Base-by-base conservation (phyloP, 2,113 vertebrate genomes). In the Cyprinodon variegatus region DNA sequence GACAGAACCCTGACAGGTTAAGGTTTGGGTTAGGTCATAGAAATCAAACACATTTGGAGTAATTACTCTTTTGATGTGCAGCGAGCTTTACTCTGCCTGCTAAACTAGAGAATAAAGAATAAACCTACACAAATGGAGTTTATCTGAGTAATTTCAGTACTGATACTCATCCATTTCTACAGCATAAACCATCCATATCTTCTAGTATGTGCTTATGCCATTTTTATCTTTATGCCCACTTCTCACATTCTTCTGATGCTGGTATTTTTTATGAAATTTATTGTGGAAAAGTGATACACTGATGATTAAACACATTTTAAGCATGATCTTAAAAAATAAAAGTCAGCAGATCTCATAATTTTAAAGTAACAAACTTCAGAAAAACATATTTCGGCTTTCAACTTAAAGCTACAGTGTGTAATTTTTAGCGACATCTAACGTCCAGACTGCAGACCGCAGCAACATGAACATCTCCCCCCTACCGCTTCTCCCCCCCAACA, bases 61-160 rank as follows among this genome's bases (percentile, higher is more conserved):
- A 73, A 83, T 81, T 82, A 73, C 37, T 40, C 37, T 15, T 1
- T 62, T 61, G 48, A 39, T 0, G 11, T 39, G 4, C 72, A 60
- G 57, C 15, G 3, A 20, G 61, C 43, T 57, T 59, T n/a, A 62
- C 48, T 76, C 12, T 46, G 57, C 41, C 62, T 36, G 57, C 73
- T 82, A 57, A n/a, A 43, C 82, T 43, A 13, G 62, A 79, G 77
- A 65, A 22, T n/a, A 53, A 57, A 57, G 17, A 57, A 57, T 57
- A 57, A 20, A 57, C n/a, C 50, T 57, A n/a, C 20, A 57, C 20
- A 57, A 57, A 8, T 20, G 6, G 50, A 20, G 20, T 57, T 57
- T 57, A 57, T 9, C n/a, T 57, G 17, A 20, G 50, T 57, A 20
- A 57, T 57, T 57, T 17, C 8, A 20, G 17, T 7, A 15, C 20